phyloP scores from a whole-genome alignment of 2,797 vertebrate genomes.

The Peromyscus aztecus region DNA sequence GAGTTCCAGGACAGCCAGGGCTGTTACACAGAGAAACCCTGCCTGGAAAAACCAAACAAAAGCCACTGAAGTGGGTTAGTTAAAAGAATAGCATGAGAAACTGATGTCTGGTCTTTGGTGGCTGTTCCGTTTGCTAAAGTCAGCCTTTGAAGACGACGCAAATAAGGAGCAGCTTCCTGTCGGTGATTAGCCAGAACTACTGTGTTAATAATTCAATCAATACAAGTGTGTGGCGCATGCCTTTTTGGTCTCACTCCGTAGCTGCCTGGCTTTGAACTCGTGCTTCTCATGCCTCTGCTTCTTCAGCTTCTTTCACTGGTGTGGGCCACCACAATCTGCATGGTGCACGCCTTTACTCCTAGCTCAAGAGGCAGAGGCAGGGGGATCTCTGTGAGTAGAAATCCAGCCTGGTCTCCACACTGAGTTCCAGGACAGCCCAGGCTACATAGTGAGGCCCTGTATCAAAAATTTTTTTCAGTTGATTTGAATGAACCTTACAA shows the following conservation, averaged over 20 bases:
- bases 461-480: not conserved
- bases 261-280: not conserved
- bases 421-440: not conserved
- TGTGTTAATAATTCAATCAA: not conserved
- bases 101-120: not conserved
- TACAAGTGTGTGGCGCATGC: no score
- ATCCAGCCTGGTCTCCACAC: not conserved
- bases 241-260: not conserved
- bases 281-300: not conserved
- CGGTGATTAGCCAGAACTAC: not conserved
- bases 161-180: not conserved
- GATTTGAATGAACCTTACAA: conserved; percentile 23
- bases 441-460: not conserved
- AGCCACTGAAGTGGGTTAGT: not conserved
- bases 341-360: not conserved
- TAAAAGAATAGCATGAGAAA: not conserved
- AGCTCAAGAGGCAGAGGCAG: not conserved
- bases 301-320: no score
- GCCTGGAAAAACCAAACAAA: not conserved
- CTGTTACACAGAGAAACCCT: not conserved
- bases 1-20: not conserved
- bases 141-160: not conserved
- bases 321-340: not conserved
- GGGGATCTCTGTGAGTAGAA: not conserved
- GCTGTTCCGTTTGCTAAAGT: not conserved